Conservation (phyloP, 2,888 invertebrate genomes). For the Ectemnius continuus region DNA sequence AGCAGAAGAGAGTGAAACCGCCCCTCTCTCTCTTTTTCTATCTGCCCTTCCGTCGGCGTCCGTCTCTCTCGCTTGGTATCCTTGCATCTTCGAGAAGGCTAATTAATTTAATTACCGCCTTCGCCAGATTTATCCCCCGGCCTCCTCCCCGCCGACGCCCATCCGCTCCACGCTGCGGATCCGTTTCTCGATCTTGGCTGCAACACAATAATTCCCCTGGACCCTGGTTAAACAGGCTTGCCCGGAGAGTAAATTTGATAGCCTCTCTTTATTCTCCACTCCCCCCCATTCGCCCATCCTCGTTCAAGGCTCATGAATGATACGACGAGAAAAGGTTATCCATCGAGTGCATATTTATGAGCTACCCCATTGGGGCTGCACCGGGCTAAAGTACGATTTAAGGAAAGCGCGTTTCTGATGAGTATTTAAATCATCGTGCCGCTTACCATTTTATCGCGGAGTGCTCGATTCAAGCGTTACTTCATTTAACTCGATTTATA, state of each 20-base stretch:
- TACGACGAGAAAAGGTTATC: conserved; percentile 50
- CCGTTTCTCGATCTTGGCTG: conserved; percentile 39
- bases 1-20: conserved; percentile 40
- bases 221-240: conserved; percentile 2
- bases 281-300: conserved; percentile 1
- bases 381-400: conserved; percentile 33
- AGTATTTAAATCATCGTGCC: conserved; percentile 39
- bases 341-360: conserved; percentile 54
- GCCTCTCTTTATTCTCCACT: conserved; percentile 36
- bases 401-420: conserved; percentile 18
- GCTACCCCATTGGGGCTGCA: conserved; percentile 36
- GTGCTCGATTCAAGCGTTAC: conserved; percentile 41
- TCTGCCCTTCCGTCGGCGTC: conserved; percentile 23
- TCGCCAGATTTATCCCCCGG: conserved; percentile 64
- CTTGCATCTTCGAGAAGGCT: conserved; percentile 73
- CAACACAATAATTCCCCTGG: conserved; percentile 40
- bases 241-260: conserved; percentile 36
- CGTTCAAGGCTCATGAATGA: conserved; percentile 43
- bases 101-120: conserved; percentile 76
- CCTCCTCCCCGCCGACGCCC: conserved; percentile 33
- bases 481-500: neutral
- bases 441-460: conserved; percentile 48
- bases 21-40: conserved; percentile 26
- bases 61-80: conserved; percentile 51
- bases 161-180: conserved; percentile 40